Percentiles rank a stretch among this genome's conserved stretches.
phyloP scores from a whole-genome alignment of 2,888 invertebrate genomes.

The Plebejus argus region DNA sequence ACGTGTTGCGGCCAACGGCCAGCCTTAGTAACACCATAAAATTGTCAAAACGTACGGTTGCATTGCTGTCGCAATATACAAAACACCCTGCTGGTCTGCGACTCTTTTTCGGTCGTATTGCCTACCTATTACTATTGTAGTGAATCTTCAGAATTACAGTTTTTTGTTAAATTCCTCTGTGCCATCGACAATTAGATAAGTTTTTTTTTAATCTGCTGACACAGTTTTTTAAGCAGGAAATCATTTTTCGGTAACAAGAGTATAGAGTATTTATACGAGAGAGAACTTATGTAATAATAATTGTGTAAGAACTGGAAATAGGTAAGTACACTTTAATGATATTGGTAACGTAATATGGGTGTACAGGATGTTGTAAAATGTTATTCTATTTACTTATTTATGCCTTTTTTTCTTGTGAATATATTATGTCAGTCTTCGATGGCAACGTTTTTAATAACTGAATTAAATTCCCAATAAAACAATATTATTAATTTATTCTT shows the following conservation, averaged over 20 bases:
- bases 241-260: not conserved
- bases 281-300: conserved; percentile 38
- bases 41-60: too few species aligned
- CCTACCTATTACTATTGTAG: not conserved
- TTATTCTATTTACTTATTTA: not conserved
- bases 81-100: too few species aligned
- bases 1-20: too few species aligned
- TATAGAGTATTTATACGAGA: not conserved
- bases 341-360: conserved; percentile 41
- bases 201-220: not conserved
- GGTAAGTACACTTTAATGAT: conserved; percentile 38
- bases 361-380: conserved; percentile 35
- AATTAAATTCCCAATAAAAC: not conserved
- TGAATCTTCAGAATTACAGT: not conserved
- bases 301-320: conserved; percentile 48
- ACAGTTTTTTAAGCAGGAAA: not conserved
- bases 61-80: too few species aligned
- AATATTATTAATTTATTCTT: not conserved
- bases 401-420: not conserved
- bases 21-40: too few species aligned
- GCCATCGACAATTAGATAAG: not conserved
- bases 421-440: not conserved
- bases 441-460: not conserved
- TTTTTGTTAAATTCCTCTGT: not conserved
- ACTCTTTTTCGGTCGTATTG: too few species aligned